phyloP scores from a whole-genome alignment of 2,888 invertebrate species.

The Polydrusus tereticollis region DNA sequence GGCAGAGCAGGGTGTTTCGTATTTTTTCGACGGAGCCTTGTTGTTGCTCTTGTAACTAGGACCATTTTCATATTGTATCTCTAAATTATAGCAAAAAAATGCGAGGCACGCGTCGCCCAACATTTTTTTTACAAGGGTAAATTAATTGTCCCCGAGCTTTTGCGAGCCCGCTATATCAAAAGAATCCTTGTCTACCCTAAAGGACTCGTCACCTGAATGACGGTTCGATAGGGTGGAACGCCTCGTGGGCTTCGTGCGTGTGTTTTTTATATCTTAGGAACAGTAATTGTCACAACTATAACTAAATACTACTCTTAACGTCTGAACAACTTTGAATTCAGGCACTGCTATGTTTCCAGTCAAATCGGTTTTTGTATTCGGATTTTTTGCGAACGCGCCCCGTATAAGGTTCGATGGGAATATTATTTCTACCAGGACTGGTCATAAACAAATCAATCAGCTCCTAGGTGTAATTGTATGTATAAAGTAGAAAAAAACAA shows the following conservation, averaged over 20 bases:
- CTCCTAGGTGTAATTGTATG: not conserved
- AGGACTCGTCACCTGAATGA: constrained; percentile 9
- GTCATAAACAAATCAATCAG: too few species aligned
- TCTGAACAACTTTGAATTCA: constrained; percentile 42
- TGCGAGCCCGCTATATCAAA: constrained; percentile 35
- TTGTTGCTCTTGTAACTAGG: too few species aligned
- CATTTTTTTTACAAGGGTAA: not conserved
- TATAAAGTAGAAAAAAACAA: not conserved
- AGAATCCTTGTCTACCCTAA: constrained; percentile 20
- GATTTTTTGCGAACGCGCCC: constrained; percentile 19
- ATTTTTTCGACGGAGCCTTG: not conserved
- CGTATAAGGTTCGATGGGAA: constrained; percentile 15
- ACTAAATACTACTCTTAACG: constrained; percentile 35
- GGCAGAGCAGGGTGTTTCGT: not conserved
- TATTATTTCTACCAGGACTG: not conserved
- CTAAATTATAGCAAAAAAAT: not conserved
- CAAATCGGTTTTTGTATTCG: constrained; percentile 7
- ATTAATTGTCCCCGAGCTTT: constrained; percentile 5
- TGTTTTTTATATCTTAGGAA: constrained; percentile 50
- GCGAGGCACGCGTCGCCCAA: not conserved
- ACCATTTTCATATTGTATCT: too few species aligned
- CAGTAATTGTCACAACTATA: constrained; percentile 40
- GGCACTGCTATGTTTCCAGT: constrained; percentile 34
- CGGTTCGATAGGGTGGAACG: constrained; percentile 22
- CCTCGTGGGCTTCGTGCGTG: constrained; percentile 45